Base-by-base conservation (phyloP, 1,140 invertebrate genomes). In the Choristoneura fumiferana region DNA sequence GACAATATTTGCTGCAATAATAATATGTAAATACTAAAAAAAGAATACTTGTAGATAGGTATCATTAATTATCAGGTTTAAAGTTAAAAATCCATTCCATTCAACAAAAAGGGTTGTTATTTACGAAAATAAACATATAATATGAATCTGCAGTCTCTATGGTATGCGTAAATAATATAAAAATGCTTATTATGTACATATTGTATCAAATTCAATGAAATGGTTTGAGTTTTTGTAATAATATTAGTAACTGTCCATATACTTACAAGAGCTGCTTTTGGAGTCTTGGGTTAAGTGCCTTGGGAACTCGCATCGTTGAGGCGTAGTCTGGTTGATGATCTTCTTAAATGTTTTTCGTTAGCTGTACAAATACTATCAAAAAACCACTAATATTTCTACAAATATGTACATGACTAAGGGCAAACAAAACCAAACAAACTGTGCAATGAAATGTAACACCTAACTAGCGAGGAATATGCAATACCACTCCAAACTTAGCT, bases 201-300 rank as follows among this genome's bases (percentile, higher is more conserved):
- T n/a, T n/a, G n/a, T n/a, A n/a, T n/a, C n/a, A n/a, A n/a, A n/a
- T n/a, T n/a, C n/a, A n/a, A n/a, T n/a, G n/a, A n/a, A n/a, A n/a
- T n/a, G n/a, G n/a, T n/a, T n/a, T n/a, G n/a, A n/a, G n/a, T n/a
- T n/a, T n/a, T n/a, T n/a, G n/a, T n/a, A n/a, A n/a, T n/a, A n/a
- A n/a, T n/a, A n/a, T n/a, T n/a, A n/a, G n/a, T n/a, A n/a, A n/a
- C n/a, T n/a, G n/a, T n/a, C 22, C 56, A 59, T 13, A 60, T 58
- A 81, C 83, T 87, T 73, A 87, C 84, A 82, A 52, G 54, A 87
- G 57, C 55, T 65, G 62, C 38, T 71, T 71, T 65, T 76, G 73
- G 33, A 81, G 53, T 38, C 81, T 63, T 56, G 76, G 76, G 62
- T 73, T 82, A 15, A 73, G 52, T 54, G 70, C 62, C 71, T 69